Base-by-base conservation (phyloP, 2,797 vertebrate species). In the Chaunax sp. region DNA sequence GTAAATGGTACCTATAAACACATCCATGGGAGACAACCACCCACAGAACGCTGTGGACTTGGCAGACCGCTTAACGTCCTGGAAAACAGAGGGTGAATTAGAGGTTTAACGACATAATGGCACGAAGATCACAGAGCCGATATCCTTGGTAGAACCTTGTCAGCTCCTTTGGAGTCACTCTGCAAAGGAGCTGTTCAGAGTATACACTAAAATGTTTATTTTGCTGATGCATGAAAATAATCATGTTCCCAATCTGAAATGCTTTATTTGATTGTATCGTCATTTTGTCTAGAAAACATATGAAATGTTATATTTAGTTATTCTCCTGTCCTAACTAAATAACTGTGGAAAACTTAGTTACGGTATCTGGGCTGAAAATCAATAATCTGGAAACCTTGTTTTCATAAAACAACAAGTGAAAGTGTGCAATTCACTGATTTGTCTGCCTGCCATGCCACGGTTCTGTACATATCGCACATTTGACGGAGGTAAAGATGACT, bases 401-500 rank as follows among this genome's bases (percentile, higher is more conserved):
- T 80, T 83, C 28, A 77, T 51, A 49, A 67, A 81, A 69, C 40
- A 75, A 40, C 55, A 20, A 56, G 56, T 55, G 46, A 64, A 41
- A 53, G 40, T 44, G 57, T 62, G 67, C 61, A 22, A 33, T 57
- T 23, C 40, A 2, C 52, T 77, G 55, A 74, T 68, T 65, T 57
- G 52, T 65, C 38, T 40, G 14, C 38, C 15, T 15, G 38, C 33
- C 33, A 73, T 72, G 57, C 54, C 20, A 1, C 25, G 26, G 51
- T 41, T 52, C 30, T 69, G 69, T 70, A 54, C 64, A 71, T 64
- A 67, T 54, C 67, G 70, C 26, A n/a, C 68, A 80, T 67, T 47
- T 75, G 74, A 85, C 63, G 49, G 68, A 78, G 69, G 78, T 61
- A 68, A 66, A 76, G 72, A 82, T 57, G 73, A 83, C 71, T 76